Conservation (phyloP, 2,888 invertebrate genomes). For the Tenthredo distinguenda region DNA sequence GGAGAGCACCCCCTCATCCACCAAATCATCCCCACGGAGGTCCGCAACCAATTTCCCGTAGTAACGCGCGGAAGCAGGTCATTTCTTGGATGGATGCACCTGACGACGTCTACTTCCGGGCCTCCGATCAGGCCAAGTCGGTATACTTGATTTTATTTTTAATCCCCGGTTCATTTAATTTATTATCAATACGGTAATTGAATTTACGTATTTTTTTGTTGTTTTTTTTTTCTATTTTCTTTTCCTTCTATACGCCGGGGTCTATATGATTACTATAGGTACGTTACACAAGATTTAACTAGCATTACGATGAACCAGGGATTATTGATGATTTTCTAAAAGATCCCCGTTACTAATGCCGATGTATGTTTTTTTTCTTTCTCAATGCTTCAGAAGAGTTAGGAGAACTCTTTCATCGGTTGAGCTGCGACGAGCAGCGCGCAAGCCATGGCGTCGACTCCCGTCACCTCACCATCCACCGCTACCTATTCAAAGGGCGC, state of each 20-base stretch:
- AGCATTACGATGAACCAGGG: conserved; percentile 41
- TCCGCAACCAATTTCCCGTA: conserved; percentile 87
- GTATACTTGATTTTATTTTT: conserved; percentile 69
- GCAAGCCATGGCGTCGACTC: conserved; percentile 90
- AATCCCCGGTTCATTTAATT: conserved; percentile 45
- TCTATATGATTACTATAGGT: neutral
- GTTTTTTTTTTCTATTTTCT: neutral
- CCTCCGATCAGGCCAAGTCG: conserved; percentile 94
- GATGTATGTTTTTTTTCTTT: neutral
- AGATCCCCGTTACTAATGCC: neutral
- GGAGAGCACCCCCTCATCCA: conserved; percentile 71
- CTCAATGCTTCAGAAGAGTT: conserved; percentile 84
- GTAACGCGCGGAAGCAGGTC: conserved; percentile 89
- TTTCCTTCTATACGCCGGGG: neutral
- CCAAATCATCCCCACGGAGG: conserved; percentile 73
- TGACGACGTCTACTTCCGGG: conserved; percentile 97
- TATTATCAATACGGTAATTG: neutral
- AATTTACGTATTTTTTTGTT: neutral
- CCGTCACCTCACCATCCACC: conserved; percentile 69
- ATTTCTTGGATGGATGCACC: conserved; percentile 99
- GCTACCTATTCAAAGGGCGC: conserved; percentile 66
- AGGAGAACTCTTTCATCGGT: conserved; percentile 89
- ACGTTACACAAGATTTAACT: neutral
- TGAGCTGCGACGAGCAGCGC: conserved; percentile 90
- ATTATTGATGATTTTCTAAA: conserved; percentile 29